A percentile compares a stretch with the other conserved stretches of the same genome.
These are phyloP conservation scores for Myotis lucifugus DNA, from an alignment of 2,113 vertebrate genomes.

Conservation along the genomic window DNA sequence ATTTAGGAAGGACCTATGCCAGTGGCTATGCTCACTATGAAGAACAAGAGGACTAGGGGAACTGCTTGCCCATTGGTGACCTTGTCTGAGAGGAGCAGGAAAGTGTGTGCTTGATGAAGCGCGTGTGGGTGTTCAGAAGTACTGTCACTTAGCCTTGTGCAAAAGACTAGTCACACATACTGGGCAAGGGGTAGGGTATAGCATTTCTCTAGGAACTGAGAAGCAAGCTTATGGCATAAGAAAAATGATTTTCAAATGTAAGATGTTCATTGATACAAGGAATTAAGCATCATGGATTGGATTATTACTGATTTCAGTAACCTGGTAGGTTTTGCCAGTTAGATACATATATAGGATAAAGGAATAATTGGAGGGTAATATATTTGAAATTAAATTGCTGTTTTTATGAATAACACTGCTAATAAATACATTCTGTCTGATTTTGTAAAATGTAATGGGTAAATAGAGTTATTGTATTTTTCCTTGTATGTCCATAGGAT, in stretches of 20 bases:
- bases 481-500: constrained; percentile 38
- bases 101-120: neutral
- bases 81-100: neutral
- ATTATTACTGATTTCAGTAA: constrained; percentile 46
- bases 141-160: constrained; percentile 45
- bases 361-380: constrained; percentile 69
- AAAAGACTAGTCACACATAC: constrained; percentile 12
- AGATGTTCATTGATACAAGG: constrained; percentile 7
- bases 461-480: constrained; percentile 59
- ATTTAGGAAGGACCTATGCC: constrained; percentile 88
- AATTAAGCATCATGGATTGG: constrained; percentile 49
- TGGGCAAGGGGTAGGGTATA: neutral
- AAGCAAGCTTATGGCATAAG: neutral
- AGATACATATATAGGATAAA: constrained; percentile 29
- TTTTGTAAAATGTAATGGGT: constrained; percentile 70
- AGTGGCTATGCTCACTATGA: constrained; percentile 89
- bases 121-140: neutral
- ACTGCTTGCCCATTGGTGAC: neutral
- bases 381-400: constrained; percentile 77
- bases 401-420: constrained; percentile 79
- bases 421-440: constrained; percentile 59
- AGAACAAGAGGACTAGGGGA: constrained; percentile 83
- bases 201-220: constrained; percentile 56
- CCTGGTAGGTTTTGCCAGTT: constrained; percentile 46
- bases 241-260: constrained; percentile 47